Evolutionary conservation across 1,140 invertebrate genomes (phyloP), one percentile per base, ranked within the genome.

Genomic region (Drosophila oshimai): DNA sequence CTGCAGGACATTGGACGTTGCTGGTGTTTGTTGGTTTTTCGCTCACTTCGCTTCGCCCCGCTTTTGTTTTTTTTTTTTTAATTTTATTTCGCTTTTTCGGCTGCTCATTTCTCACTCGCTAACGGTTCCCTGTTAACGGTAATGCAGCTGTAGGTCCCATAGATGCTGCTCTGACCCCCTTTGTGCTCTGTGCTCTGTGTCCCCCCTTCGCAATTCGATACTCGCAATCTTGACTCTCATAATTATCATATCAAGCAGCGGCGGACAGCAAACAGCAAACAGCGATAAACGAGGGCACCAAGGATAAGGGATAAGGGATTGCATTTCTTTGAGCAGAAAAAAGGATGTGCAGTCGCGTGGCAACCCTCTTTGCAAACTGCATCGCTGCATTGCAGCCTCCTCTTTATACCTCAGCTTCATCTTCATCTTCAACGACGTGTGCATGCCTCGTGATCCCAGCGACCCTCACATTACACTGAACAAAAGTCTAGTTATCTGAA

Each of bases 41-140:
- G 36, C 26, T 39, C 12, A 3, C 26, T 60, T 9, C 26, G 26
- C 13, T 31, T 49, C 20, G 20, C 6, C 12, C 28, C 2, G n/a
- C 3, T n/a, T n/a, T n/a, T n/a, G n/a, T n/a, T n/a, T n/a, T n/a
- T n/a, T n/a, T n/a, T n/a, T n/a, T n/a, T n/a, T n/a, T n/a, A n/a
- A n/a, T n/a, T n/a, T n/a, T n/a, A n/a, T n/a, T n/a, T n/a, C n/a
- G n/a, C n/a, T 18, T 34, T 17, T 17, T 13, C 22, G 42, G 46
- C 67, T 31, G 36, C 4, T 29, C 37, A 51, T 50, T 51, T 44
- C 55, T 49, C 36, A 60, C 34, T 60, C 22, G 34, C 46, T 71
- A 71, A 71, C 68, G 68, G 78, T 83, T 60, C 60, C 72, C 61
- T 49, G 72, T 81, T 81, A 83, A 81, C 68, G 68, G 77, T 76